Evolutionary conservation across 2,888 invertebrate species (phyloP), one percentile per base, ranked within the genome.

Genomic region (Osmoderma eremita): DNA sequence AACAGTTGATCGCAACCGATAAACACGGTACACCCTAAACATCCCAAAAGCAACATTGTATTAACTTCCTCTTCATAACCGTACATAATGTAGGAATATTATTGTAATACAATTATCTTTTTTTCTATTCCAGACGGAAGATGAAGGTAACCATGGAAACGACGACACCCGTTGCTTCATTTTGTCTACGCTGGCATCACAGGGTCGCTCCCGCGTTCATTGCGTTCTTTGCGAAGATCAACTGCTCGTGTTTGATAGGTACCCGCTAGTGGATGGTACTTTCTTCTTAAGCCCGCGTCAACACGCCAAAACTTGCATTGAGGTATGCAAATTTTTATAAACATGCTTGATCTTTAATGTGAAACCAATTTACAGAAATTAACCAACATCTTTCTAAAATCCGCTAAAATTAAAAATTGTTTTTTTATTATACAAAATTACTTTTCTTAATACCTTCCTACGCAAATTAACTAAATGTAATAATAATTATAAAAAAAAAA

Each of bases 121-220:
- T 17, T 5, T 56, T 56, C 17, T 39, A 15, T 80, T 88, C 54
- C 87, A 96, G 94, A 96, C 98, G 88, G 98, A 98, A 84, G 98
- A 98, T 81, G 98, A 98, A 81, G 97, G 96, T 71, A 95, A 96
- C 84, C 97, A 97, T 82, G 98, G 98, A 77, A 98, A 98, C 84
- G 98, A 98, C 81, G 98, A 98, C 81, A 97, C 96, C 54, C 89
- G 98, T 75, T 92, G 95, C 79, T 98, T 98, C 86, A 94, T 98
- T 77, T 86, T 98, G 80, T 95, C 97, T 69, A 96, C 95, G 48
- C 85, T 98, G 80, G 97, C 97, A 70, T 94, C 94, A 30, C 91
- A 95, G 80, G 94, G 95, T 78, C 92, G 93, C 83, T 91, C 92
- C 71, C 88, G 90, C 76, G 94, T 93, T 48, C 90, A 90, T 65